These are phyloP conservation scores for Pinctada fucata DNA, from an alignment of 2,888 invertebrate species.

Conservation along the genomic window DNA sequence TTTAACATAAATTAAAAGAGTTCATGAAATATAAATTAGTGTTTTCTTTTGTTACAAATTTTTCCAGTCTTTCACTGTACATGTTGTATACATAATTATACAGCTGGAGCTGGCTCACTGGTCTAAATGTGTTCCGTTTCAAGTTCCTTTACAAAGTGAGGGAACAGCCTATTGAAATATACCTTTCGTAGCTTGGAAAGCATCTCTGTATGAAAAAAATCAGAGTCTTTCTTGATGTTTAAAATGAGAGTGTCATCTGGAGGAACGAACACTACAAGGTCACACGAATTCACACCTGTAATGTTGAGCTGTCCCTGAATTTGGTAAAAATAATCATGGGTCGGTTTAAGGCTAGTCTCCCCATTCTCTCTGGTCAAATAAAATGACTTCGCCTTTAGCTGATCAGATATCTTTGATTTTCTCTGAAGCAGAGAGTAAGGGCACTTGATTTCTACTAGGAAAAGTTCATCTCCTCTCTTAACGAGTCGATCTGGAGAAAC, in stretches of 20 bases:
- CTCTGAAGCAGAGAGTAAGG: conserved; percentile 6
- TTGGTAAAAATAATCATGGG: conserved; percentile 19
- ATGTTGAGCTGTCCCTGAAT: conserved; percentile 34
- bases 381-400: conserved; percentile 3
- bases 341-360: neutral
- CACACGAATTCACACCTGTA: conserved; percentile 25
- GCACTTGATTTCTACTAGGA: conserved; percentile 9
- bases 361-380: neutral
- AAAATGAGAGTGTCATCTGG: conserved; percentile 25
- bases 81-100: no score
- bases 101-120: no score
- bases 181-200: neutral
- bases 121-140: neutral
- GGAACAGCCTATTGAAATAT: neutral
- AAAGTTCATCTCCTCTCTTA: neutral
- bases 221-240: conserved; percentile 6
- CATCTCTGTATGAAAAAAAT: conserved; percentile 4
- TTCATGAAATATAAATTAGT: no score
- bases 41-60: no score
- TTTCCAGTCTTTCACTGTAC: no score
- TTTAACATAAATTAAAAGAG: no score
- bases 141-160: neutral
- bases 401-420: neutral
- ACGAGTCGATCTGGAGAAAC: conserved; percentile 5
- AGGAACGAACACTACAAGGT: conserved; percentile 30